Conservation (phyloP, 2,888 invertebrate genomes). For the Drosophila hamatofila region DNA sequence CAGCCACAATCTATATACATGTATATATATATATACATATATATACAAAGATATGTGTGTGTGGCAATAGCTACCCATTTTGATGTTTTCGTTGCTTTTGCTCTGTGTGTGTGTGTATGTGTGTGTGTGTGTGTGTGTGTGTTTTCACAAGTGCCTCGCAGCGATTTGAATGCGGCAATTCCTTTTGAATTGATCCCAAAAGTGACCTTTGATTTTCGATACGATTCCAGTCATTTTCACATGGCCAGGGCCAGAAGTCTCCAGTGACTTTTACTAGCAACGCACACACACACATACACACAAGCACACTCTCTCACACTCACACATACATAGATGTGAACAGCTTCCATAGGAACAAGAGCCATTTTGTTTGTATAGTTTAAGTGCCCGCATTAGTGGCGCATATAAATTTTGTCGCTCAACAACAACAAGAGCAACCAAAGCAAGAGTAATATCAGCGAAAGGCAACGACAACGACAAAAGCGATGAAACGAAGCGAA, state of each 20-base stretch:
- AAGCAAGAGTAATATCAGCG: conserved; percentile 27
- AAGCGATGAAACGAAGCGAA: conserved; percentile 73
- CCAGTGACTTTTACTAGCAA: conserved; percentile 58
- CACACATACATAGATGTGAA: not conserved
- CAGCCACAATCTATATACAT: conserved; percentile 33
- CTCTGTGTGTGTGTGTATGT: not conserved
- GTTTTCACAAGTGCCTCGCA: conserved; percentile 71
- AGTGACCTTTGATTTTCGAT: conserved; percentile 80
- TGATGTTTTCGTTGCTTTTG: conserved; percentile 2
- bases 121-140: conserved; percentile 29
- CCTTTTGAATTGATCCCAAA: conserved; percentile 80
- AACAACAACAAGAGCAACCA: conserved; percentile 19
- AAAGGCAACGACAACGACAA: conserved; percentile 57
- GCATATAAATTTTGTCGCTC: conserved; percentile 74
- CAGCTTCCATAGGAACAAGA: conserved; percentile 30
- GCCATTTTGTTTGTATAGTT: conserved; percentile 75
- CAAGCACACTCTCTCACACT: not conserved
- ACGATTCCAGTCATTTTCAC: conserved; percentile 77
- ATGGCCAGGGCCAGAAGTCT: conserved; percentile 74
- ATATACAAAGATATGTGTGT: conserved; percentile 20
- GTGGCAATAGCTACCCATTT: conserved; percentile 13
- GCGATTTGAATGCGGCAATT: conserved; percentile 81
- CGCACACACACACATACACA: conserved; percentile 12
- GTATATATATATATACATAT: conserved; percentile 8
- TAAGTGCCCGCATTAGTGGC: conserved; percentile 79